Evolutionary conservation across 2,797 vertebrate genomes (phyloP).

Genomic region (Poecilia velifera): DNA sequence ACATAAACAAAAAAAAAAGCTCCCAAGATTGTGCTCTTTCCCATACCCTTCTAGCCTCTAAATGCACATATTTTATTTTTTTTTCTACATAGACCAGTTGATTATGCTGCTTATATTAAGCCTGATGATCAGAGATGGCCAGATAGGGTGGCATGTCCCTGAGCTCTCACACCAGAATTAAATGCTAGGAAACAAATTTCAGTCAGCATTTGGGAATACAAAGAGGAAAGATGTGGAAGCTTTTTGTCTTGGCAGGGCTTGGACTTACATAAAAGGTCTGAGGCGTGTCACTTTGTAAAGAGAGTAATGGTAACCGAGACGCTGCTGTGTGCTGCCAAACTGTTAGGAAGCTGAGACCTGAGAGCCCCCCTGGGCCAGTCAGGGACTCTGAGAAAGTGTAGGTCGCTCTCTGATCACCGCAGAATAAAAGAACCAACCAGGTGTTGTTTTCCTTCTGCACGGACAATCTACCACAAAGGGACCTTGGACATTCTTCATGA

Average conservation of each 20-base stretch:
- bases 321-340: constrained; percentile 46
- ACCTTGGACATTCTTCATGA: constrained; percentile 6
- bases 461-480: constrained; percentile 20
- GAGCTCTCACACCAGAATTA: not conserved
- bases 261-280: constrained; percentile 14
- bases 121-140: not conserved
- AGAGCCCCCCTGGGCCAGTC: constrained; percentile 58
- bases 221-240: constrained; percentile 7
- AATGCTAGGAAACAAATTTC: not conserved
- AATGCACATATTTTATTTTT: constrained; percentile 9
- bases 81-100: constrained; percentile 4
- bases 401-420: constrained; percentile 16
- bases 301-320: constrained; percentile 51
- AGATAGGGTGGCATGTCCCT: not conserved
- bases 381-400: constrained; percentile 35
- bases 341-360: constrained; percentile 50
- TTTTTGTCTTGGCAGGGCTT: not conserved
- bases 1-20: constrained; percentile 10
- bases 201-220: not conserved
- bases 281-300: constrained; percentile 13
- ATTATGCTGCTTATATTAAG: not conserved
- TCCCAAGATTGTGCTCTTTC: constrained; percentile 44
- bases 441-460: constrained; percentile 17
- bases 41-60: constrained; percentile 26
- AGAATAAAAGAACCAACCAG: constrained; percentile 19